These are phyloP conservation scores for Hestina assimilis DNA, from an alignment of 1,140 invertebrate species.

Conservation along the genomic window DNA sequence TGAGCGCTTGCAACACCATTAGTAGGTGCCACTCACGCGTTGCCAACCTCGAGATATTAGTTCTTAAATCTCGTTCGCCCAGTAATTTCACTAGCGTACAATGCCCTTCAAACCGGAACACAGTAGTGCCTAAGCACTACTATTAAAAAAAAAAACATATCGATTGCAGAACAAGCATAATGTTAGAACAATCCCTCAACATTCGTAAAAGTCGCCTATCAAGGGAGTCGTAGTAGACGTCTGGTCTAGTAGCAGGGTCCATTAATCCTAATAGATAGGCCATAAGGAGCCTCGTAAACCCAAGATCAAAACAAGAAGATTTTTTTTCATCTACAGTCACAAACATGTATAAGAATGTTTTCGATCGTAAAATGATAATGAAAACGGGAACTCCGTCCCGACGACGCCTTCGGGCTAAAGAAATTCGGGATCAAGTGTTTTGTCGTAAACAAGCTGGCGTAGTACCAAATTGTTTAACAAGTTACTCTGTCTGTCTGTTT, in stretches of 20 bases:
- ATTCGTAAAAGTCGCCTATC: background rate
- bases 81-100: too few relatives aligned
- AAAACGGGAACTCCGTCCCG: conserved; percentile 26
- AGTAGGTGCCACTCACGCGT: too few relatives aligned
- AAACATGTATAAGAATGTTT: conserved; percentile 39
- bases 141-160: too few relatives aligned
- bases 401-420: conserved; percentile 41
- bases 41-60: too few relatives aligned
- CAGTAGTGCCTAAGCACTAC: too few relatives aligned
- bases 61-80: too few relatives aligned
- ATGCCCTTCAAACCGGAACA: too few relatives aligned
- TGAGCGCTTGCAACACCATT: too few relatives aligned
- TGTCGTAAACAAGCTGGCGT: conserved; percentile 29
- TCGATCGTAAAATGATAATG: conserved; percentile 55
- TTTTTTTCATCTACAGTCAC: conserved; percentile 24
- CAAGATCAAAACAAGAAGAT: conserved; percentile 33
- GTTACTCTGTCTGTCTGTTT: too few relatives aligned
- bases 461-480: conserved; percentile 25
- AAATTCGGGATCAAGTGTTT: conserved; percentile 39
- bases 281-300: conserved; percentile 21
- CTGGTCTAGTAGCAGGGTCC: conserved; percentile 22
- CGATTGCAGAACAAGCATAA: too few relatives aligned
- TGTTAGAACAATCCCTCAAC: too few relatives aligned
- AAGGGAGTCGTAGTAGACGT: conserved; percentile 13
- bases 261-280: conserved; percentile 33